A percentile compares a stretch with the other conserved stretches of the same genome.
These are phyloP conservation scores for Anarsia innoxiella DNA, from an alignment of 2,888 invertebrate genomes.

Conservation along the genomic window DNA sequence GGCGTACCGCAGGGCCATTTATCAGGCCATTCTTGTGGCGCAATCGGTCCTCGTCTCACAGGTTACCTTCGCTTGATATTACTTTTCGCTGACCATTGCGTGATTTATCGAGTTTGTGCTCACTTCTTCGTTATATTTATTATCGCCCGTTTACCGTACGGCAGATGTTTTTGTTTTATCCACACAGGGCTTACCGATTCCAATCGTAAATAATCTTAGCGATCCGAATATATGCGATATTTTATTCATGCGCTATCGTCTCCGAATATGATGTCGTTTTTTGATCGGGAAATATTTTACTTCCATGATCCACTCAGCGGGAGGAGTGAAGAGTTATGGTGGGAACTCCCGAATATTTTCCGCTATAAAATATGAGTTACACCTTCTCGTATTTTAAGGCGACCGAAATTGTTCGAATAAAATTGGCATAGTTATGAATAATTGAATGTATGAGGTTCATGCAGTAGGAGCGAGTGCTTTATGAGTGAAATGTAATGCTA, in stretches of 20 bases:
- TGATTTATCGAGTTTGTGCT: slow-evolving; percentile 43
- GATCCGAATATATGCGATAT: slow-evolving; percentile 25
- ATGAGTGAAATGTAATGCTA: slow-evolving; percentile 4
- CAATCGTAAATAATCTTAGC: slow-evolving; percentile 30
- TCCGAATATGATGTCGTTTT: slow-evolving; percentile 18
- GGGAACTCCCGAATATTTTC: slow-evolving; percentile 8
- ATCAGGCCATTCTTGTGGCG: slow-evolving; percentile 30
- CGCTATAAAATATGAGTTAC: slow-evolving; percentile 7
- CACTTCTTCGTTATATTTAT: slow-evolving; percentile 34
- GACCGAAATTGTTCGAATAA: background rate
- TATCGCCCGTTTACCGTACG: slow-evolving; percentile 28
- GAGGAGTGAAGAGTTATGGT: slow-evolving; percentile 10
- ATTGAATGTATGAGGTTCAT: background rate
- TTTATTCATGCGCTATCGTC: slow-evolving; percentile 28
- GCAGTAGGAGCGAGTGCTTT: background rate
- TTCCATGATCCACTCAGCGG: slow-evolving; percentile 14
- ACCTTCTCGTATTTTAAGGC: slow-evolving; percentile 3
- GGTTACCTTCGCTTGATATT: slow-evolving; percentile 31
- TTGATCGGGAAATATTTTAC: slow-evolving; percentile 20
- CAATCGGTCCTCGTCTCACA: slow-evolving; percentile 38
- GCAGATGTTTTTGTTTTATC: slow-evolving; percentile 37
- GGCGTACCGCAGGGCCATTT: slow-evolving; percentile 33
- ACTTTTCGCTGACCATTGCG: slow-evolving; percentile 28
- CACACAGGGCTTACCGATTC: slow-evolving; percentile 23
- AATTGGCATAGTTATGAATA: slow-evolving; percentile 1